Conservation (phyloP, 2,113 vertebrate genomes). For the Colius striatus region DNA sequence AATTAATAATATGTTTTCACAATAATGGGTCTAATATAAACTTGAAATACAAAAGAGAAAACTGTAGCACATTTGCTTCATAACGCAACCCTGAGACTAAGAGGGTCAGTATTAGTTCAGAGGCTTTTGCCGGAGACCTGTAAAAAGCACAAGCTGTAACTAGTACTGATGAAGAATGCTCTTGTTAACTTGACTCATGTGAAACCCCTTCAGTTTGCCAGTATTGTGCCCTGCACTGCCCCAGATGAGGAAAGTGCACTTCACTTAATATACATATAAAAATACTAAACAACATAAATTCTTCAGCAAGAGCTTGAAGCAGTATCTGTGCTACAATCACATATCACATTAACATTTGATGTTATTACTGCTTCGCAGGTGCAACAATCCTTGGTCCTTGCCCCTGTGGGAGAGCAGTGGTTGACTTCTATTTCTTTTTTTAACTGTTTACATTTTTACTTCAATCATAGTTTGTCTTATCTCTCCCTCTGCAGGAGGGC, state of each 20-base stretch:
- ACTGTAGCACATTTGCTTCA: background rate
- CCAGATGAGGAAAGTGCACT: conserved; percentile 60
- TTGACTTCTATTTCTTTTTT: conserved; percentile 74
- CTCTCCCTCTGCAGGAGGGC: conserved; percentile 76
- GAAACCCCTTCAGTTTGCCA: conserved; percentile 55
- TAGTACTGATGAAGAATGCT: background rate
- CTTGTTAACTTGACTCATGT: conserved; percentile 4
- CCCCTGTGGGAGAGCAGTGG: conserved; percentile 68
- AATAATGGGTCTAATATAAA: background rate
- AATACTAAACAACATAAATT: conserved; percentile 69
- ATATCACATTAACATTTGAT: conserved; percentile 67
- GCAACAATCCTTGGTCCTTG: conserved; percentile 67
- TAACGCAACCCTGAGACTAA: background rate
- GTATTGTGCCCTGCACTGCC: conserved; percentile 56
- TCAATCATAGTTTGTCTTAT: conserved; percentile 80
- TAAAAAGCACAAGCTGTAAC: conserved; percentile 8
- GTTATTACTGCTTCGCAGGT: conserved; percentile 63
- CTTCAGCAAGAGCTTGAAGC: conserved; percentile 52
- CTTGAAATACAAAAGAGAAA: background rate
- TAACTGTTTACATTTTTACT: conserved; percentile 78
- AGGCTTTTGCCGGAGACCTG: background rate
- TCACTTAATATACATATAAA: conserved; percentile 72
- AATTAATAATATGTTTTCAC: background rate
- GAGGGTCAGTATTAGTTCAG: background rate
- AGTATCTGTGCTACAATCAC: conserved; percentile 51